These are phyloP conservation scores for Bradysia coprophila DNA, from an alignment of 1,140 invertebrate genomes.

Conservation along the genomic window DNA sequence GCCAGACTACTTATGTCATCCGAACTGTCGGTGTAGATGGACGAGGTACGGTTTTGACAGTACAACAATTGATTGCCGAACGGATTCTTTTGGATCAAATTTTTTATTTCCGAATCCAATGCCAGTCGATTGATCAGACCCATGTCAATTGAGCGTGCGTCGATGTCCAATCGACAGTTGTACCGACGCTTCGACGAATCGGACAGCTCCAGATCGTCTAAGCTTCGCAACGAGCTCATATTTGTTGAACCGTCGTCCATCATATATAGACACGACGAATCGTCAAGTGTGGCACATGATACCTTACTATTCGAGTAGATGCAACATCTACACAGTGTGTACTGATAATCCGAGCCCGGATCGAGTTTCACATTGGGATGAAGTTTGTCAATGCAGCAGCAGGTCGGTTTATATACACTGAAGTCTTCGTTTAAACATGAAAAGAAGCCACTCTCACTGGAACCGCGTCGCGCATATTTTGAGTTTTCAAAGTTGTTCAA, in stretches of 20 bases:
- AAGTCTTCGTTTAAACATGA: slow-evolving; percentile 58
- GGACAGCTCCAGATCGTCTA: slow-evolving; percentile 34
- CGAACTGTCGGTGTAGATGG: slow-evolving; percentile 69
- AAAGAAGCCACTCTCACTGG: slow-evolving; percentile 76
- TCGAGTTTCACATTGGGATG: slow-evolving; percentile 26
- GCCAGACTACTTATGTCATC: slow-evolving; percentile 66
- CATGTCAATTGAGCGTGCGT: slow-evolving; percentile 14
- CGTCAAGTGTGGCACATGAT: slow-evolving; percentile 12
- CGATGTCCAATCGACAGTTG: slow-evolving; percentile 17
- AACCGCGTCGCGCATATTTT: slow-evolving; percentile 46
- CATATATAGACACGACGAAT: slow-evolving; percentile 36
- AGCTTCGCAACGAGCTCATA: slow-evolving; percentile 32
- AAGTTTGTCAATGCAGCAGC: slow-evolving; percentile 15
- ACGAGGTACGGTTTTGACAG: slow-evolving; percentile 53
- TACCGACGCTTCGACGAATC: slow-evolving; percentile 17
- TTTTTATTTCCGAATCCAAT: slow-evolving; percentile 24
- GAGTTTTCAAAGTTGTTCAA: slow-evolving; percentile 5
- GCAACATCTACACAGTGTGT: slow-evolving; percentile 22
- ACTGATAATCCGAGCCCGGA: slow-evolving; percentile 23
- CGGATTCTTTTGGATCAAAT: slow-evolving; percentile 19
- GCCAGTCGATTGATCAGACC: slow-evolving; percentile 25
- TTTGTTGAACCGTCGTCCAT: slow-evolving; percentile 26
- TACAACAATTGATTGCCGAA: slow-evolving; percentile 29
- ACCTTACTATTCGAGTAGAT: slow-evolving; percentile 15
- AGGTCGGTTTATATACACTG: slow-evolving; percentile 5